A percentile compares a stretch with the other conserved stretches of the same genome.
These are phyloP conservation scores for Acanthurus tractus DNA, from an alignment of 2,797 vertebrate genomes.

Conservation along the genomic window DNA sequence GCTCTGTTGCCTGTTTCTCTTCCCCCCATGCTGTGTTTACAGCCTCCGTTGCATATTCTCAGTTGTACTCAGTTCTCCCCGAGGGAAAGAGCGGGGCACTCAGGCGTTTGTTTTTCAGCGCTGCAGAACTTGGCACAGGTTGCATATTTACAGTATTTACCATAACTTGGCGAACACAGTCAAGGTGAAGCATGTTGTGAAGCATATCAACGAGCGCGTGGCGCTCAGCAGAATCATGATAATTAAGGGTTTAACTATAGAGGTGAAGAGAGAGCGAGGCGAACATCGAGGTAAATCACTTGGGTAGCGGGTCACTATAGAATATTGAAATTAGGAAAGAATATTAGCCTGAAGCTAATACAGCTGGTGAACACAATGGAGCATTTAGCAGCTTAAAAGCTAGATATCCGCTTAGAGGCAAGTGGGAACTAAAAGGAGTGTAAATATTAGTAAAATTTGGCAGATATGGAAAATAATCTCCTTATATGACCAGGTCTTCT, in stretches of 20 bases:
- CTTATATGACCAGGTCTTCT: too few relatives aligned
- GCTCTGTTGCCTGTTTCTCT: neutral
- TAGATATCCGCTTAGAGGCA: too few relatives aligned
- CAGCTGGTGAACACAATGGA: too few relatives aligned
- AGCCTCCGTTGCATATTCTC: conserved; percentile 60
- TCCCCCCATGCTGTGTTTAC: conserved; percentile 34
- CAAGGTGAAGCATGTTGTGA: conserved; percentile 24
- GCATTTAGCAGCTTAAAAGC: too few relatives aligned
- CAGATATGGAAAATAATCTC: too few relatives aligned
- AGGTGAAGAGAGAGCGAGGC: neutral
- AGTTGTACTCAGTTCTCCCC: conserved; percentile 26
- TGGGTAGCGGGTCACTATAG: neutral
- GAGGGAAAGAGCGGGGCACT: conserved; percentile 33
- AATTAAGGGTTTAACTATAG: conserved; percentile 1
- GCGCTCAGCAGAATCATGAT: neutral
- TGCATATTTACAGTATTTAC: conserved; percentile 30
- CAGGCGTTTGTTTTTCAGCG: conserved; percentile 39
- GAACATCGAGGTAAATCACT: neutral
- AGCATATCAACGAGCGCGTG: conserved; percentile 8
- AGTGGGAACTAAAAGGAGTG: too few relatives aligned
- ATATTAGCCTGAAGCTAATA: neutral
- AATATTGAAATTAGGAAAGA: neutral
- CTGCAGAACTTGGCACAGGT: conserved; percentile 8
- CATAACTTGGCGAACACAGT: conserved; percentile 28
- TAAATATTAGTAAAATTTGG: too few relatives aligned